Evolutionary conservation across 2,797 vertebrate genomes (phyloP).

Genomic region (Sebastes glaucus): DNA sequence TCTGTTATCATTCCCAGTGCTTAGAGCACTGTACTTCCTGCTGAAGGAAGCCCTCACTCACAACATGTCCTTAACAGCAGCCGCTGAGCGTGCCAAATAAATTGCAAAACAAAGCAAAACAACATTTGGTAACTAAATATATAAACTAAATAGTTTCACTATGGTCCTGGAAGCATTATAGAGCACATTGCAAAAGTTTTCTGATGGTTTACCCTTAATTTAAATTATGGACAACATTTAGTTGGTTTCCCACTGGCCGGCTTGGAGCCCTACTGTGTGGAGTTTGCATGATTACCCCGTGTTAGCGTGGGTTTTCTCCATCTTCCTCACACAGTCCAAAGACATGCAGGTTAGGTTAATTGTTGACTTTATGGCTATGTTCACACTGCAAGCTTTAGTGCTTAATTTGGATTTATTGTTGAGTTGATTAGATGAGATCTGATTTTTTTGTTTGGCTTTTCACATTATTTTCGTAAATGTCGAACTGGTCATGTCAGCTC

Average conservation of each 20-base stretch:
- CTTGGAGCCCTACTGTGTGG: not conserved
- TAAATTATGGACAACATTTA: not conserved
- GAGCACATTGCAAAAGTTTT: not conserved
- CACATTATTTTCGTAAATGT: too few species aligned
- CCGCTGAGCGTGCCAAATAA: not conserved
- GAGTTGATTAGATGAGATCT: too few species aligned
- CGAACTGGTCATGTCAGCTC: not conserved
- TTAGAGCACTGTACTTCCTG: not conserved
- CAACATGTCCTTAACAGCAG: not conserved
- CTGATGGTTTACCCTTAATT: not conserved
- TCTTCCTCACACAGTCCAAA: not conserved
- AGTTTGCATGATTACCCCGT: not conserved
- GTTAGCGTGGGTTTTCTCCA: not conserved
- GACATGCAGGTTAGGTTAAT: not conserved
- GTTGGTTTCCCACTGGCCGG: not conserved
- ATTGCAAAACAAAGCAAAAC: not conserved
- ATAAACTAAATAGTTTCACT: constrained; percentile 1
- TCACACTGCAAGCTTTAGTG: too few species aligned
- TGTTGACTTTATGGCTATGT: not conserved
- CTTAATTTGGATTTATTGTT: too few species aligned
- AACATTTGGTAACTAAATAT: not conserved
- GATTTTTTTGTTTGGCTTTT: too few species aligned
- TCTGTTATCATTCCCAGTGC: constrained; percentile 3
- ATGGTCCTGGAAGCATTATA: not conserved
- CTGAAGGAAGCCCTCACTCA: constrained; percentile 3